These are phyloP conservation scores for Cryptocephalus primarius DNA, from an alignment of 2,888 invertebrate genomes.

Conservation along the genomic window DNA sequence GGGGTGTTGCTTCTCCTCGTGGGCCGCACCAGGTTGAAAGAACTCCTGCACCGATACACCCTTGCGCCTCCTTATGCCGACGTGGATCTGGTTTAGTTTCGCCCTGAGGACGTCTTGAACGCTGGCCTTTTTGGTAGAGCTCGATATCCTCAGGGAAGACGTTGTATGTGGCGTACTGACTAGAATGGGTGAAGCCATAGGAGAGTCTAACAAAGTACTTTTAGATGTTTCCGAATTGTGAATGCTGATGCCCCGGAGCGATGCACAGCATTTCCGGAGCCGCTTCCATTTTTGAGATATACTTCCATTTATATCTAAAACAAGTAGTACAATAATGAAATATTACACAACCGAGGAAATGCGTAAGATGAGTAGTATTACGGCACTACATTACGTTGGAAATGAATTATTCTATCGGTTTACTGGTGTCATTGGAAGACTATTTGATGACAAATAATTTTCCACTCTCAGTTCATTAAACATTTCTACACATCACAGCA, in stretches of 20 bases:
- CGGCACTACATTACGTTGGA: too few relatives aligned
- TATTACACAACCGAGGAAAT: too few relatives aligned
- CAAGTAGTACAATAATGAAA: conserved; percentile 21
- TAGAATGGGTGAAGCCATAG: conserved; percentile 34
- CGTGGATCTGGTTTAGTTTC: conserved; percentile 59
- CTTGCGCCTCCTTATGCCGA: conserved; percentile 53
- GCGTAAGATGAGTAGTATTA: too few relatives aligned
- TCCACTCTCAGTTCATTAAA: too few relatives aligned
- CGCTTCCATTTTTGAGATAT: conserved; percentile 66
- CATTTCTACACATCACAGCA: too few relatives aligned
- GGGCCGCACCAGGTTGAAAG: conserved; percentile 33
- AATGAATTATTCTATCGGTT: too few relatives aligned
- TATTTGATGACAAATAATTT: too few relatives aligned
- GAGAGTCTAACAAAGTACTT: conserved; percentile 44
- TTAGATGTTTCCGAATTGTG: conserved; percentile 42
- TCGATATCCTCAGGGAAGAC: conserved; percentile 40
- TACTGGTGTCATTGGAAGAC: too few relatives aligned
- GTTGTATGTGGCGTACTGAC: conserved; percentile 33
- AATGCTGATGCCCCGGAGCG: conserved; percentile 39
- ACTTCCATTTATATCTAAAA: conserved; percentile 60
- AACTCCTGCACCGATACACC: conserved; percentile 62
- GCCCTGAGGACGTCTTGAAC: conserved; percentile 54
- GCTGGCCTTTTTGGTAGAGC: conserved; percentile 38
- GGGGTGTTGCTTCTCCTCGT: conserved; percentile 43
- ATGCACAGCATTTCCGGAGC: conserved; percentile 56